Base-by-base conservation (phyloP, 2,113 vertebrate species). In the Athene cunicularia region DNA sequence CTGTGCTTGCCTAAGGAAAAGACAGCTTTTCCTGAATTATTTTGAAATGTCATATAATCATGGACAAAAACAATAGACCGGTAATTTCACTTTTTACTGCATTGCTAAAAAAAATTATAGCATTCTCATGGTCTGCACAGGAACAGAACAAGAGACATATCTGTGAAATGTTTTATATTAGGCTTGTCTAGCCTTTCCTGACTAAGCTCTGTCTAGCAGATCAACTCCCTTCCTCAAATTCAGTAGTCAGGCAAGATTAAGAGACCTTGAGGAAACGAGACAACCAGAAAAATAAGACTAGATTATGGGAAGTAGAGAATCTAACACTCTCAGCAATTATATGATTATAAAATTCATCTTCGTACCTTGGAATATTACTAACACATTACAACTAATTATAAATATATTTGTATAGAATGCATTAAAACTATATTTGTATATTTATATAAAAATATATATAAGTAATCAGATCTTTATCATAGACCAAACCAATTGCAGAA, bases 191-290 rank as follows among this genome's bases (percentile, higher is more conserved):
- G 68, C 28, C 14, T 24, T 83, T 79, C 12, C 56, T 58, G 15
- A 41, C 45, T 88, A 86, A 96, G 50, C 26, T 79, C 41, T 89
- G 28, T 75, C 83, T 91, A 95, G 64, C 27, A 90, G 62, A 86
- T 18, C 32, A 84, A 55, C 56, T 82, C n/a, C 58, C 67, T 83
- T 97, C 49, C 24, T 56, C 79, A 84, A 94, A 82, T 73, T 80
- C 79, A 80, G 37, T 28, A 83, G 47, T 30, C 53, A 92, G 60
- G 26, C 5, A 94, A 90, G 37, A 92, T 58, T 58, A 87, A 93
- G 28, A 95, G 27, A 87, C 62, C 73, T 93, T 32, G 6, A 96
- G 68, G 27, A 97, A 94, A 80, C 50, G 41, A 97, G 93, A 89
- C 15, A 79, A 26, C 14, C 55, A 86, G 28, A 85, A 97, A 97